Percentiles rank a stretch among this genome's conserved stretches.
Evolutionary conservation across 2,888 invertebrate species (phyloP).

Genomic region (Drosophila suboccidentalis): DNA sequence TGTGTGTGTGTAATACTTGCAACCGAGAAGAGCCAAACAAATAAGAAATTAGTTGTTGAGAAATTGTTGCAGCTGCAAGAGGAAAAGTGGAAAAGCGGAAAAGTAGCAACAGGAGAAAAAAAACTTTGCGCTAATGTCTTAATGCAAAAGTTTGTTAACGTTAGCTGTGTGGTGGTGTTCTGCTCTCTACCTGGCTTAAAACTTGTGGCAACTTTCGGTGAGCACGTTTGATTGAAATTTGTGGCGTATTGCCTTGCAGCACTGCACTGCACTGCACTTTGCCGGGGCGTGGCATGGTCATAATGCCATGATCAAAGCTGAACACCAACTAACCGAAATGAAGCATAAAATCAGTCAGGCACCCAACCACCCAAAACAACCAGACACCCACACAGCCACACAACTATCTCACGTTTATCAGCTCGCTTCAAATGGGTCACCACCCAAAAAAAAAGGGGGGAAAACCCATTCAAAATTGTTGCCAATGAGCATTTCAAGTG

Average conservation of each 20-base stretch:
- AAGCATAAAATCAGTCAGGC: constrained; percentile 50
- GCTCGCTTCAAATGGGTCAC: constrained; percentile 39
- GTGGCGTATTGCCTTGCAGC: constrained; percentile 72
- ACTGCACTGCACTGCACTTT: constrained; percentile 35
- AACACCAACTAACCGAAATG: constrained; percentile 47
- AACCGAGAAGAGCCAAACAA: constrained; percentile 73
- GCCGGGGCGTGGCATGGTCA: constrained; percentile 20
- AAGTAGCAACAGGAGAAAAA: constrained; percentile 59
- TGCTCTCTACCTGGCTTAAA: constrained; percentile 58
- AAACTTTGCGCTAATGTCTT: constrained; percentile 80
- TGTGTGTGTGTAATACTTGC: constrained; percentile 31
- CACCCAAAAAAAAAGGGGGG: background rate
- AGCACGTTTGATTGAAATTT: constrained; percentile 82
- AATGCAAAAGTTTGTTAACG: constrained; percentile 79
- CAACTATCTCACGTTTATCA: constrained; percentile 41
- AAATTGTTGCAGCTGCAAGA: constrained; percentile 73
- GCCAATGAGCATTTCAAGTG: constrained; percentile 13
- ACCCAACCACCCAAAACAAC: constrained; percentile 9
- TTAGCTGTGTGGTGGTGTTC: background rate
- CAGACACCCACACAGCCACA: background rate
- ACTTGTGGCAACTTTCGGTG: constrained; percentile 71
- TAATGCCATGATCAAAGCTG: constrained; percentile 60
- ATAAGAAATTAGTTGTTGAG: constrained; percentile 79
- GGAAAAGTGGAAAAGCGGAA: constrained; percentile 52
- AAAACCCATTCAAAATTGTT: constrained; percentile 9